A percentile compares a stretch with the other conserved stretches of the same genome.
Evolutionary conservation across 2,888 invertebrate species (phyloP).

Genomic region (Scaptodrosophila latifasciaeformis): DNA sequence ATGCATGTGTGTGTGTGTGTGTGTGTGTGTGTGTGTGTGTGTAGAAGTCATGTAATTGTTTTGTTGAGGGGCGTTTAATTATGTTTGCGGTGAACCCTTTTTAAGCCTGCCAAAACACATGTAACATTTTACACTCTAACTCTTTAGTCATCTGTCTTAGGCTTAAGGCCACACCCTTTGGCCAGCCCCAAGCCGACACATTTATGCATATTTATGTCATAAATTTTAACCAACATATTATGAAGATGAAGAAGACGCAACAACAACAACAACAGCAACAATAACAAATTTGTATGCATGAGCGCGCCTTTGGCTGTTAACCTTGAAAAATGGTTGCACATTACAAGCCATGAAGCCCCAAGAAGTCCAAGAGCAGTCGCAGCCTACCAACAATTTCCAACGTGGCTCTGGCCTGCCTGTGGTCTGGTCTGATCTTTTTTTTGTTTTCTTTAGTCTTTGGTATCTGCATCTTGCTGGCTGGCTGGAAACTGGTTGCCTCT

Average conservation of each 20-base stretch:
- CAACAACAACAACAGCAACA: background rate
- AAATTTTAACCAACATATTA: slow-evolving; percentile 29
- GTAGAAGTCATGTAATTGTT: slow-evolving; percentile 44
- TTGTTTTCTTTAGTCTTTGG: too few relatives aligned
- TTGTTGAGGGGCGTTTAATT: slow-evolving; percentile 64
- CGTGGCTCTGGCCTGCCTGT: too few relatives aligned
- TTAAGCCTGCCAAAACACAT: slow-evolving; percentile 40
- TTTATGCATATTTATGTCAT: slow-evolving; percentile 68
- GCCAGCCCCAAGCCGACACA: slow-evolving; percentile 39
- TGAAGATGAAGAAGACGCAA: too few relatives aligned
- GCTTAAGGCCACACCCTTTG: slow-evolving; percentile 40
- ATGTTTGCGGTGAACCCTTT: background rate
- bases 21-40: slow-evolving; percentile 11
- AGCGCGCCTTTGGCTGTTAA: slow-evolving; percentile 47
- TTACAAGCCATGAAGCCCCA: slow-evolving; percentile 16
- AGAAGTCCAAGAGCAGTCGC: slow-evolving; percentile 2
- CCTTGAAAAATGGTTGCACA: slow-evolving; percentile 53
- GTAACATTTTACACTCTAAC: slow-evolving; percentile 15
- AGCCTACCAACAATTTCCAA: background rate
- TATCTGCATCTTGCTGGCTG: background rate
- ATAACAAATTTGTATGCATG: slow-evolving; percentile 50
- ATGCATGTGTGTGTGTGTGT: slow-evolving; percentile 13
- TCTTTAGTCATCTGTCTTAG: background rate
- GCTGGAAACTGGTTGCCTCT: slow-evolving; percentile 56
- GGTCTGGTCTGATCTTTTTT: too few relatives aligned